Evolutionary conservation across 2,113 vertebrate genomes (phyloP).

Genomic region (Illadopsis cleaveri): DNA sequence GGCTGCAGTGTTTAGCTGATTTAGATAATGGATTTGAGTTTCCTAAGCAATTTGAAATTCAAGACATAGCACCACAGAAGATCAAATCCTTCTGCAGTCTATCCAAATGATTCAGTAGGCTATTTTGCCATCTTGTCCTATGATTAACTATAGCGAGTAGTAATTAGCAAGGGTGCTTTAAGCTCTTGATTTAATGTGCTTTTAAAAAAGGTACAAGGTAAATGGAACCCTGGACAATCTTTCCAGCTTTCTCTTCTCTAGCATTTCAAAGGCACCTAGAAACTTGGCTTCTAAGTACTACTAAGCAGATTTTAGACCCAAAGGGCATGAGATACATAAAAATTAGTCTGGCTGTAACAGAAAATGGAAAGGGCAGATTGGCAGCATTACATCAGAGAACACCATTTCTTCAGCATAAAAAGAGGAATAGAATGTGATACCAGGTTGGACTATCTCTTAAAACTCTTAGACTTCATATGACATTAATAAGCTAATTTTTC

Average conservation of each 20-base stretch:
- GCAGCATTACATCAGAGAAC: slow-evolving; percentile 11
- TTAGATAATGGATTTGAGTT: neutral
- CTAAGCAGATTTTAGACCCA: slow-evolving; percentile 57
- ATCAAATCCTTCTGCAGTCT: neutral
- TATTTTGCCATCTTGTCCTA: slow-evolving; percentile 39
- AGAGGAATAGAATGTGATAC: neutral
- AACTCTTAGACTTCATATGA: neutral
- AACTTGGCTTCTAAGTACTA: slow-evolving; percentile 39
- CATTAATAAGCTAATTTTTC: slow-evolving; percentile 5
- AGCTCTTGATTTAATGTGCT: slow-evolving; percentile 27
- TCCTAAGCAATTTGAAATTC: slow-evolving; percentile 19
- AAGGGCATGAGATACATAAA: slow-evolving; percentile 49
- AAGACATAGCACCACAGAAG: neutral
- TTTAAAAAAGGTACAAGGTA: slow-evolving; percentile 16
- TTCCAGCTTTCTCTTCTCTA: slow-evolving; percentile 12
- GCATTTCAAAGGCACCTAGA: slow-evolving; percentile 57
- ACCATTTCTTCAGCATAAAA: neutral
- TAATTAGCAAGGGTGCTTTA: slow-evolving; percentile 39
- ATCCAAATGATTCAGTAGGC: neutral
- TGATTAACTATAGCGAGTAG: neutral
- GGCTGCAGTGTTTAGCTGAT: neutral
- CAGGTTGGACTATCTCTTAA: neutral
- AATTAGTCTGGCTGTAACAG: slow-evolving; percentile 11
- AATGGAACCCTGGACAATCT: slow-evolving; percentile 40
- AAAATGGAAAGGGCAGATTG: slow-evolving; percentile 25